Evolutionary conservation across 2,888 invertebrate genomes (phyloP), one percentile per base, ranked within the genome.

Genomic region (Nephrotoma appendiculata): DNA sequence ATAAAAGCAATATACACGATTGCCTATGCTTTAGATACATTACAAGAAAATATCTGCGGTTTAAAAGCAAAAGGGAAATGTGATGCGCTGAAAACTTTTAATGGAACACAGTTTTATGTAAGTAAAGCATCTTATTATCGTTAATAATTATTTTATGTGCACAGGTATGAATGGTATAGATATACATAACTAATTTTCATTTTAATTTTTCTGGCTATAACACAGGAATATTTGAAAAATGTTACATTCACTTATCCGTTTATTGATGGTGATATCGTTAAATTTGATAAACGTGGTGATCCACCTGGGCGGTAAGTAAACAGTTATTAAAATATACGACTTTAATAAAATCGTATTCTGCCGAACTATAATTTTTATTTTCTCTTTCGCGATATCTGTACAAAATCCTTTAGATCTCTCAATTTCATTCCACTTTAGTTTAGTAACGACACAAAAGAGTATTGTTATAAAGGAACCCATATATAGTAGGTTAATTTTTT

Each of bases 1-100:
- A 94, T 95, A 89, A 96, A 96, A 90, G 95, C 96, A 3, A 94
- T 96, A 88, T 94, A 95, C 91, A 95, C 95, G 3, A 93, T 96
- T 91, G 96, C 96, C 6, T 93, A 94, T 90, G 96, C 95, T 7
- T 92, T 96, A 86, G 94, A 95, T 90, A 93, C 93, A 89, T 95
- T 96, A 95, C 94, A 94, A 88, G 92, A 92, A 88, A 94, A 94
- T 88, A 90, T 94, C 87, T 96, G 96, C 90, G 93, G 95, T 85
- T 90, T 90, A 87, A 91, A 91, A 57, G 90, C 90, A 52, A 88
- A 90, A 1, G 93, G 94, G 19, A 90, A 93, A 57, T 96, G 96
- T 90, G 92, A 93, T 9, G 94, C 93, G 88, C 93, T 96, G 92
- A 91, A 94, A 88, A 95, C 95, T 2, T 93, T 96, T 90, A 95